Evolutionary conservation across 2,797 vertebrate species (phyloP), one percentile per base, ranked within the genome.

Genomic region (Podargus strigoides): DNA sequence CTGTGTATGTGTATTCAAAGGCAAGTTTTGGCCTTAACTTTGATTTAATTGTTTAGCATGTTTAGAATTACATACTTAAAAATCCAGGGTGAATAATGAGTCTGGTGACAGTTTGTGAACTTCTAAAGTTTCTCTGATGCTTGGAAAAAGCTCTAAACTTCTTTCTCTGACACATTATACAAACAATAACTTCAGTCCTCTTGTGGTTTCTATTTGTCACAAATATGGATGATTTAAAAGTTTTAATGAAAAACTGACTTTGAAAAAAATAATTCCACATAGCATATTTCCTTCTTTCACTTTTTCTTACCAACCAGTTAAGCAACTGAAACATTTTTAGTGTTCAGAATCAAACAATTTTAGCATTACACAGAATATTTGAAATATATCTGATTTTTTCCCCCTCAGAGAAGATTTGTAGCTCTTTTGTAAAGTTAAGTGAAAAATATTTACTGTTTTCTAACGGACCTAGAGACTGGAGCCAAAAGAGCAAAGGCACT

Each of bases 141-240:
- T 86, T 73, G 69, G 87, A 94, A 94, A 97, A 94, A 93, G 50
- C 49, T 75, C 73, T 88, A 81, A 78, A 89, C 93, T 93, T 93
- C 50, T 84, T 81, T 58, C 36, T 75, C 69, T 86, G 87, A 86
- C 79, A 76, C 63, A 60, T 87, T 83, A 55, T 47, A 63, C 16
- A 94, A 94, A 92, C 69, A 95, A 49, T 79, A 91, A 79, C 58
- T 92, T 88, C 89, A 93, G 88, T 92, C 34, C 66, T 32, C 85
- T 36, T 86, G 69, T 89, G 87, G 42, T 59, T 95, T 92, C 53
- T 83, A 55, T 92, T 95, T 92, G 64, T 89, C 68, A 64, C 36
- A 87, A 85, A 77, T 47, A 74, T 4, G 19, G 59, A 84, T 74
- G 49, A 89, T 89, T 64, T 88, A 52, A 84, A 76, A 56, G 62